Evolutionary conservation across 1,140 invertebrate genomes (phyloP).

Genomic region (Mactra quadrangularis): DNA sequence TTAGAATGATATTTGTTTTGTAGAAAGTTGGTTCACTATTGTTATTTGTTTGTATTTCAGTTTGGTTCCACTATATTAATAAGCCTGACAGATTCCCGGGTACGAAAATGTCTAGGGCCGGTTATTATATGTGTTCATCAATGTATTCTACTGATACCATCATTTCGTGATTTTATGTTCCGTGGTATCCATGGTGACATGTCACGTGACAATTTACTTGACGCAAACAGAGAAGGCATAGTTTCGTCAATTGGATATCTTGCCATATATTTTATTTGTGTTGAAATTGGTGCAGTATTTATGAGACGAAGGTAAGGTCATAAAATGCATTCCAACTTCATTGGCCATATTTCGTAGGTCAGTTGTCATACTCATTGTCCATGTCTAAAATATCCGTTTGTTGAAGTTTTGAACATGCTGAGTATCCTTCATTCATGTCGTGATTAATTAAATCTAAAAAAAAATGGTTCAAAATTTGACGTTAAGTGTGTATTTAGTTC

Average conservation of each 20-base stretch:
- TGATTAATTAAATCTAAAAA: not conserved
- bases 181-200: conserved; percentile 79
- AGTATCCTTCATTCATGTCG: too few species aligned
- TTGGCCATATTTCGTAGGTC: too few species aligned
- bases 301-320: conserved; percentile 57
- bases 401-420: too few species aligned
- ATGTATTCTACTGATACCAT: conserved; percentile 85
- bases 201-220: conserved; percentile 86
- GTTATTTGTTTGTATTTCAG: conserved; percentile 70
- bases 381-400: too few species aligned
- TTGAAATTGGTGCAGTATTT: conserved; percentile 86
- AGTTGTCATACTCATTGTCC: too few species aligned
- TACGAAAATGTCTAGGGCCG: conserved; percentile 81
- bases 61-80: conserved; percentile 87
- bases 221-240: conserved; percentile 94
- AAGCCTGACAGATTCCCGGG: conserved; percentile 71
- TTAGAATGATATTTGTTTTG: too few species aligned
- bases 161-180: conserved; percentile 89
- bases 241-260: conserved; percentile 92
- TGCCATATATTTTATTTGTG: conserved; percentile 90
- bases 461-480: not conserved
- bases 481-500: too few species aligned
- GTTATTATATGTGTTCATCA: conserved; percentile 88
- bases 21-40: too few species aligned
- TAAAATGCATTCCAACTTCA: too few species aligned